phyloP scores from a whole-genome alignment of 2,113 vertebrate genomes.

The Lophotis ruficrista region DNA sequence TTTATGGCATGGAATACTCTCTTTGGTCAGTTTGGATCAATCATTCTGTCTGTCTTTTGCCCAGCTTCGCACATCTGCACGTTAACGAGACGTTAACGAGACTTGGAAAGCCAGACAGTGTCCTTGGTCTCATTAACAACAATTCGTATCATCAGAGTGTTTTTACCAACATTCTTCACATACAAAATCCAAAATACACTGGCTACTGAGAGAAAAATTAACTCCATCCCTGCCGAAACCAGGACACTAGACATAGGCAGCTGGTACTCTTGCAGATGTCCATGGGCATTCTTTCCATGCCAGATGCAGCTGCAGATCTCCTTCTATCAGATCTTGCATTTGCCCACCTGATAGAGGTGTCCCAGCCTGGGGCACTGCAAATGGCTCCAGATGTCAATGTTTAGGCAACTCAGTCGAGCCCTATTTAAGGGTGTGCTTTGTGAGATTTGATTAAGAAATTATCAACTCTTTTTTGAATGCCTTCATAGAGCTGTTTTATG shows the following conservation, averaged over 20 bases:
- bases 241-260: neutral
- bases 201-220: too few relatives aligned
- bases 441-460: neutral
- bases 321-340: neutral
- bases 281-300: neutral
- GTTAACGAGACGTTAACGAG: too few relatives aligned
- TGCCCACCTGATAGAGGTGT: neutral
- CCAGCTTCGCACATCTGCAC: too few relatives aligned
- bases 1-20: too few relatives aligned
- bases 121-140: too few relatives aligned
- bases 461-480: neutral
- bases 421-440: neutral
- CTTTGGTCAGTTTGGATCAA: too few relatives aligned
- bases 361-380: rapidly evolving
- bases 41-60: too few relatives aligned
- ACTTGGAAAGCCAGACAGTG: too few relatives aligned
- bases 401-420: neutral
- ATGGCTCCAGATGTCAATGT: neutral
- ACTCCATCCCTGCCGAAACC: too few relatives aligned
- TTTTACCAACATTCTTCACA: too few relatives aligned
- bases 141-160: too few relatives aligned
- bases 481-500: neutral
- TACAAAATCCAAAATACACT: too few relatives aligned
- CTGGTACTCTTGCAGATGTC: neutral
- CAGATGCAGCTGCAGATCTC: neutral